Conservation (phyloP, 2,113 vertebrate species). For the Mirza zaza region DNA sequence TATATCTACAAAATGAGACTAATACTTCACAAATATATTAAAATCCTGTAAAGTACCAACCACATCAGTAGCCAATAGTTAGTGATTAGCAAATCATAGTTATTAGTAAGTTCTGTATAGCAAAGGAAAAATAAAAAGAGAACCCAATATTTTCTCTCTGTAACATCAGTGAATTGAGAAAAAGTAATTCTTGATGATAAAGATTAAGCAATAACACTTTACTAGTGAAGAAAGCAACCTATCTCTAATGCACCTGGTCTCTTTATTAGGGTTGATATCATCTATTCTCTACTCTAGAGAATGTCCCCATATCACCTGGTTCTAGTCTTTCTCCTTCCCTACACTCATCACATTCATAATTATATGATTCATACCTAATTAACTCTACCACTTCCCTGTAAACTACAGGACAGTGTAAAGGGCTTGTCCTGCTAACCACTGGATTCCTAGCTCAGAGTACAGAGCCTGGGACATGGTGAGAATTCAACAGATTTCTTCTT, state of each 20-base stretch:
- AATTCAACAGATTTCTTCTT: not conserved
- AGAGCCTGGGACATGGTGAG: not conserved
- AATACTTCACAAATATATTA: not conserved
- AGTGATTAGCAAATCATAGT: not conserved
- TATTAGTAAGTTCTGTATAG: not conserved
- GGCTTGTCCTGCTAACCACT: not conserved
- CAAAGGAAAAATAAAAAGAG: not conserved
- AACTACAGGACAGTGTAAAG: not conserved
- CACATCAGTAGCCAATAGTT: not conserved
- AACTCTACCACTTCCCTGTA: not conserved
- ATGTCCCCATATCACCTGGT: not conserved
- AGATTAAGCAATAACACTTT: not conserved
- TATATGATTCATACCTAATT: not conserved
- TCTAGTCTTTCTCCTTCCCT: not conserved
- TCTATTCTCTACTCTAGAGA: not conserved
- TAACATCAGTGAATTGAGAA: not conserved
- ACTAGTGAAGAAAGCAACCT: not conserved
- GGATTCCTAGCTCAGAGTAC: not conserved
- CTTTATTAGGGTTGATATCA: not conserved
- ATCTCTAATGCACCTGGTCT: not conserved
- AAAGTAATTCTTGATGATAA: not conserved
- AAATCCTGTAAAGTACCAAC: not conserved
- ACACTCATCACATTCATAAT: not conserved
- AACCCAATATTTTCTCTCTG: not conserved
- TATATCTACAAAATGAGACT: not conserved